Conservation (phyloP, 2,797 vertebrate genomes). For the Amniataba percoides region DNA sequence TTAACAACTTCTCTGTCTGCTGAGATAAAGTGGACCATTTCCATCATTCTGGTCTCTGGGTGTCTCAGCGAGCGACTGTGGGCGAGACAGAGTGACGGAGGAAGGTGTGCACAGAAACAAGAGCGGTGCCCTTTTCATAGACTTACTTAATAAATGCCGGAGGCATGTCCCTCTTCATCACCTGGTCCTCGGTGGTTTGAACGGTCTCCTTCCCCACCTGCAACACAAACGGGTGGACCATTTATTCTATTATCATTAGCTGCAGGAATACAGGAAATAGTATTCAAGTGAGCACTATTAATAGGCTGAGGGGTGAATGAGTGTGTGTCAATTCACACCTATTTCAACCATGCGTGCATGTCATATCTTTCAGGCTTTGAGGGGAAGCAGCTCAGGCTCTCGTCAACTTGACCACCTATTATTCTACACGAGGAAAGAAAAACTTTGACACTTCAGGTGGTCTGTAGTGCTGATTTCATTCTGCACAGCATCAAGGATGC, state of each 20-base stretch:
- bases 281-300: conserved; percentile 61
- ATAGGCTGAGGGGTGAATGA: conserved; percentile 58
- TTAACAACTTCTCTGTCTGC: conserved; percentile 67
- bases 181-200: conserved; percentile 98
- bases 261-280: conserved; percentile 44
- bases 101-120: conserved; percentile 5
- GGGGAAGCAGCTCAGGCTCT: conserved; percentile 34
- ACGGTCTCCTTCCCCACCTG: conserved; percentile 99
- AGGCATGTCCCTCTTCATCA: conserved; percentile 99
- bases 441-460: conserved; percentile 17
- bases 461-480: conserved; percentile 14
- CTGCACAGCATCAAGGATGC: not conserved
- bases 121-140: conserved; percentile 6
- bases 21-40: conserved; percentile 59
- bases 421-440: conserved; percentile 25
- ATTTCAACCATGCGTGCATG: conserved; percentile 60
- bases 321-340: conserved; percentile 69
- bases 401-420: conserved; percentile 26
- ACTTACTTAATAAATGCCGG: conserved; percentile 98
- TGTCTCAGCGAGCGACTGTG: conserved; percentile 37
- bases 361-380: conserved; percentile 44
- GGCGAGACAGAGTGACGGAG: conserved; percentile 5
- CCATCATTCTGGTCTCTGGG: conserved; percentile 38
- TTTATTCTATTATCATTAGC: conserved; percentile 57
- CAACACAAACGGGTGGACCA: conserved; percentile 43